A percentile compares a stretch with the other conserved stretches of the same genome.
Evolutionary conservation across 2,797 vertebrate genomes (phyloP).

Genomic region (Pachyuromys duprasi): DNA sequence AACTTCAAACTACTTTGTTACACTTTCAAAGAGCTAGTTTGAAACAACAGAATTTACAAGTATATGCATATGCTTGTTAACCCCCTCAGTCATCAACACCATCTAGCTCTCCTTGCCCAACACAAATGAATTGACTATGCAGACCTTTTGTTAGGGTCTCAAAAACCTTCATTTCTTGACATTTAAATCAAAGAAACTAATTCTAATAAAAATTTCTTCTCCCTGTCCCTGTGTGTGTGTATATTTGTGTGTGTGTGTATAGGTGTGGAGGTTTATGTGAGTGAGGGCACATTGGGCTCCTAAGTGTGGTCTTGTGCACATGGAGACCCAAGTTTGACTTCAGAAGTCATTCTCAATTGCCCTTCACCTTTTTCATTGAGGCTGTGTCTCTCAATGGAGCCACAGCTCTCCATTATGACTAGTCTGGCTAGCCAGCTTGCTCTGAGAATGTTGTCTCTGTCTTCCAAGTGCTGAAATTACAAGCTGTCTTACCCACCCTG

Average conservation of each 20-base stretch:
- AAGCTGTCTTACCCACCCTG: not conserved
- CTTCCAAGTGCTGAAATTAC: not conserved
- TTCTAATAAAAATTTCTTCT: not conserved
- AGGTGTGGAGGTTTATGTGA: no score
- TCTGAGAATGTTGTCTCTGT: not conserved
- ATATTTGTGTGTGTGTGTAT: not conserved
- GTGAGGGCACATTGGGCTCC: no score
- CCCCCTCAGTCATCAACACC: not conserved
- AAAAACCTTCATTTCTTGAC: not conserved
- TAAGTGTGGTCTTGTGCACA: not conserved
- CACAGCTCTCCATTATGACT: not conserved
- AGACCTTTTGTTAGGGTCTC: not conserved
- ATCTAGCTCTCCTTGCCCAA: not conserved
- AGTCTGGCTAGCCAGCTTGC: not conserved
- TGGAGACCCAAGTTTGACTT: not conserved
- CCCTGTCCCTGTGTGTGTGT: fast-evolving
- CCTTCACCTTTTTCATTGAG: not conserved
- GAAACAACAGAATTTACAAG: not conserved
- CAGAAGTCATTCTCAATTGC: not conserved
- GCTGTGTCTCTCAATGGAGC: not conserved
- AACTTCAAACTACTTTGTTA: not conserved
- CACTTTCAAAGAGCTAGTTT: conserved; percentile 8
- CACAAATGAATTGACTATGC: not conserved
- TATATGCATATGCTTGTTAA: not conserved
- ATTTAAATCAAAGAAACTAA: conserved; percentile 50